Base-by-base conservation (phyloP, 2,113 vertebrate genomes). In the Amphilophus citrinellus region DNA sequence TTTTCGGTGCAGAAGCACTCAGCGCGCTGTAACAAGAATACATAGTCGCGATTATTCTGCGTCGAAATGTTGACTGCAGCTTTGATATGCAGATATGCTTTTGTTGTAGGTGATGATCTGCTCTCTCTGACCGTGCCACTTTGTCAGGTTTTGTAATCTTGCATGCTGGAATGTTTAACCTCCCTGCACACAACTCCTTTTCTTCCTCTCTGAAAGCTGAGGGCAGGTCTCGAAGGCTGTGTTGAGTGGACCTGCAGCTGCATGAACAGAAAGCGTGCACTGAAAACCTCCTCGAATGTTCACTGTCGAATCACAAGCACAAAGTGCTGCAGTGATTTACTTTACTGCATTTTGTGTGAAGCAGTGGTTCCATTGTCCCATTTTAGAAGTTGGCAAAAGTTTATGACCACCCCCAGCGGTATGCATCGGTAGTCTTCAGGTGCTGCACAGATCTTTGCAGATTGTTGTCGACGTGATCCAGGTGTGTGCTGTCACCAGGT, bases 21-120 rank as follows among this genome's bases (percentile, higher is more conserved):
- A 61, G 59, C 47, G 30, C 79, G 61, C 22, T 61, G 1, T n/a
- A 73, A 53, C 0, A 20, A 24, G 13, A 53, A 18, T 56, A 35
- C 47, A 56, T 66, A 14, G 68, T 24, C 73, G 61, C 7, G 76
- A 68, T 60, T 83, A 61, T 79, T 79, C 65, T 58, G 47, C 61
- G 88, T 39, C 76, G 79, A 88, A 57, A 86, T 66, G 65, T 58
- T 58, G 58, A 87, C 77, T 83, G 63, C 32, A 3, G 20, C 17
- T 47, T 61, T 60, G 85, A 82, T 13, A 77, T 65, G 85, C 85
- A 32, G 80, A 86, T 27, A 35, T 59, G 53, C 65, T 77, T 24
- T 58, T 85, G 42, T 22, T 83, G 60, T 80, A 61, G 65, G 65
- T 66, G 84, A 86, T 84, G 75, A 84, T 30, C 47, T 57, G 82